Base-by-base conservation (phyloP, 2,888 invertebrate genomes). In the Plebejus anna region DNA sequence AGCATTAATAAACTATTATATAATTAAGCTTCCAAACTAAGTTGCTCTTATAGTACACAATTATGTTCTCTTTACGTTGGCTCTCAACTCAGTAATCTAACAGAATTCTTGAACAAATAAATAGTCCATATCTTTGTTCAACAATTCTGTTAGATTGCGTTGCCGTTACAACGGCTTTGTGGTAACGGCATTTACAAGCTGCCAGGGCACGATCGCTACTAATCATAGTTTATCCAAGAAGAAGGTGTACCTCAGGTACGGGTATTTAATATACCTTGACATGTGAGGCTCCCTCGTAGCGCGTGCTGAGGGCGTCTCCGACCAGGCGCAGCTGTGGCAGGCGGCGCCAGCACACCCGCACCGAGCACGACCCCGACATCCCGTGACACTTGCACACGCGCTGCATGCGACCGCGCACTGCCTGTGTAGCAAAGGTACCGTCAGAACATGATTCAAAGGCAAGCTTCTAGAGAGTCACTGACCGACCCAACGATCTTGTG, bases 361-460 rank as follows among this genome's bases (percentile, higher is more conserved):
- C 96, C 70, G 97, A 97, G 90, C 98, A 98, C 3, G 98, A 98
- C 0, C 98, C 98, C 0, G 98, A 98, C 94, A 98, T 98, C 38
- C 98, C 98, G 88, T 98, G 98, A 84, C 98, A 98, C 88, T 98
- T 98, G 94, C 98, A 98, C 32, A 97, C 96, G 70, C 97, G 95
- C 85, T 97, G 97, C 97, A 98, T 97, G 78, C 96, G 95, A 36
- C 96, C 95, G 76, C 96, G 95, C 47, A 96, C 96, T 22, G 96
- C 96, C 96, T 96, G 85, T 5, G 82, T 84, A 51, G 66, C 47
- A 38, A 11, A 9, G 47, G 47, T 11, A 75, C 16, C 70, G 13
- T 28, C 22, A 70, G 16, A 16, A 3, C 11, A 55, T 16, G 51
- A 55, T 55, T 51, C 51, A 9, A 11, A 55, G 11, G 16, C 51